Evolutionary conservation across 2,888 invertebrate genomes (phyloP).

Genomic region (Drosophila hamatofila): DNA sequence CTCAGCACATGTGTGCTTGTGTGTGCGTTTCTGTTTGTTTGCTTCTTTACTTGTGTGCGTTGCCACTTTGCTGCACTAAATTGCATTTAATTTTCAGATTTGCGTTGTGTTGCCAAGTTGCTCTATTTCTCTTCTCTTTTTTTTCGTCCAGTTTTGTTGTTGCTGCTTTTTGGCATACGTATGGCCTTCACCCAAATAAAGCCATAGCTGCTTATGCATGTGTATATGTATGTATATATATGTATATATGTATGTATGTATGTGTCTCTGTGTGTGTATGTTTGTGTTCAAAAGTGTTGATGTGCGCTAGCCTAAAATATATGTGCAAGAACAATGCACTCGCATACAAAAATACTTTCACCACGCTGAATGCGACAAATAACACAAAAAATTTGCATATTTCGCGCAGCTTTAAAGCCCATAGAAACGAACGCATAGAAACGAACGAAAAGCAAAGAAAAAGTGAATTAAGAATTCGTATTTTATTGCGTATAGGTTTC

Average conservation of each 20-base stretch:
- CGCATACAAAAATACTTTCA: conserved; percentile 35
- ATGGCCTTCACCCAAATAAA: conserved; percentile 76
- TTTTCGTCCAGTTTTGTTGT: conserved; percentile 25
- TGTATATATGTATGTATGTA: no score
- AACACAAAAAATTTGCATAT: conserved; percentile 68
- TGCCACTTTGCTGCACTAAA: conserved; percentile 80
- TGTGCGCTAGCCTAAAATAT: conserved; percentile 71
- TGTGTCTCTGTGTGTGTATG: background rate
- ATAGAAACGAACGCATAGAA: conserved; percentile 22
- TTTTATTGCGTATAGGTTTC: conserved; percentile 16
- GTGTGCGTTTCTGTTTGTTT: conserved; percentile 25
- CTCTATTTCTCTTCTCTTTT: conserved; percentile 28
- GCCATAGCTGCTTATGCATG: conserved; percentile 36
- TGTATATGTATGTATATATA: conserved; percentile 19
- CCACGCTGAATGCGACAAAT: conserved; percentile 51
- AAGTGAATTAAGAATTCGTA: conserved; percentile 21
- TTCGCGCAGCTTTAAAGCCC: conserved; percentile 63
- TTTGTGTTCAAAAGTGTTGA: conserved; percentile 36
- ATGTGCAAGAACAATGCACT: conserved; percentile 70
- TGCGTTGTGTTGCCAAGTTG: conserved; percentile 35
- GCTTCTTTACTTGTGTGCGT: conserved; percentile 34
- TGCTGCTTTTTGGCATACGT: conserved; percentile 40
- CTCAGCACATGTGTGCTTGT: conserved; percentile 5
- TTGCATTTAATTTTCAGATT: conserved; percentile 79
- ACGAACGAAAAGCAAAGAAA: conserved; percentile 11